A percentile compares a stretch with the other conserved stretches of the same genome.
Evolutionary conservation across 2,797 vertebrate species (phyloP).

Genomic region (Syncerus caffer): DNA sequence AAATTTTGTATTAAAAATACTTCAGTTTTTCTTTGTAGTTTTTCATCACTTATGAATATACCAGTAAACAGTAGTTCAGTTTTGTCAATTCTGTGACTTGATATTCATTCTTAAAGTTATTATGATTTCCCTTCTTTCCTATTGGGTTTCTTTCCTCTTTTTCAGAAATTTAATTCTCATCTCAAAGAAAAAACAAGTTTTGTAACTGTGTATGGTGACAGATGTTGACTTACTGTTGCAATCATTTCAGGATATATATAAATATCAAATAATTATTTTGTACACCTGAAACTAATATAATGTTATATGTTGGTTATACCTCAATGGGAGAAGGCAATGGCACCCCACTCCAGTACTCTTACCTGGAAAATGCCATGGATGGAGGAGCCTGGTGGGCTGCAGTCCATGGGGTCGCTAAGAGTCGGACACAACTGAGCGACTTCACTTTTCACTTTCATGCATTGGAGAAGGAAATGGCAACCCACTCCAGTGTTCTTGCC

Average conservation of each 20-base stretch:
- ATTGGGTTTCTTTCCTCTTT: background rate
- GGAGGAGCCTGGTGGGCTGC: no score
- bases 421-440: no score
- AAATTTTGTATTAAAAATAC: background rate
- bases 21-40: background rate
- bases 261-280: background rate
- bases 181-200: background rate
- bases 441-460: no score
- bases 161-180: background rate
- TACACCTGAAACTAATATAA: background rate
- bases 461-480: no score
- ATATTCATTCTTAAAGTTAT: background rate
- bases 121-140: background rate
- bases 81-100: background rate
- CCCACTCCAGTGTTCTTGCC: no score
- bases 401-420: no score
- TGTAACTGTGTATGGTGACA: background rate
- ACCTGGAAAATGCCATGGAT: no score
- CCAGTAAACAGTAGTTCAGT: background rate
- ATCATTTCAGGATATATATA: background rate
- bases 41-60: background rate
- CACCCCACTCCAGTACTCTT: no score
- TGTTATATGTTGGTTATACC: background rate
- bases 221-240: background rate
- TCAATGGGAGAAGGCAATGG: background rate